Evolutionary conservation across 2,797 vertebrate species (phyloP), one percentile per base, ranked within the genome.

Genomic region (Anguilla megastoma): DNA sequence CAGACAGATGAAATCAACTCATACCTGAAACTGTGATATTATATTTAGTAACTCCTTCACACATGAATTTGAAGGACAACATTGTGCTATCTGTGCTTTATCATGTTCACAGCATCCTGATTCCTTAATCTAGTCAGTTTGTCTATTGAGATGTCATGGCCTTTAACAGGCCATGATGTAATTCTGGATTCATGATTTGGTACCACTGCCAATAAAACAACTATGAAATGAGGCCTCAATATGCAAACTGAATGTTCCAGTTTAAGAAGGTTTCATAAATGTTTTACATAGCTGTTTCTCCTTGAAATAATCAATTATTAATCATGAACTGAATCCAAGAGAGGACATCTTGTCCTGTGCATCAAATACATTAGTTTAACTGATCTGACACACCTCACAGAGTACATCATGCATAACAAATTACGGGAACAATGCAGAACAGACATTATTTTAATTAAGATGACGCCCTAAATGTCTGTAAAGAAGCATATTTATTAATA

Each of bases 231-330:
- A 54, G 63, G 86, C 82, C 88, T 89, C 80, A 52, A 80, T 79
- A 88, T 88, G 52, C 82, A 88, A 85, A 85, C 71, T 27, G 63
- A 74, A 58, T 80, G 87, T 85, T 85, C 87, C 63, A 85, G 69
- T 88, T 82, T 86, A 52, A 52, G 30, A 88, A 27, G 21, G 18
- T 50, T 79, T 79, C 84, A 74, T 82, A 79, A 54, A 56, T 88
- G 69, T 71, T 66, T 85, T 79, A 79, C 76, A 80, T 76, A 86
- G 58, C 84, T 79, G 52, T 86, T 88, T 66, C 87, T 87, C n/a
- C 3, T 45, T 52, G 87, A 21, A 84, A 87, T 50, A 48, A 87
- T 89, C 36, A 89, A 86, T 88, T 66, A 89, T 91, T 88, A 86
- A 89, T 90, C 58, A 45, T 21, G 79, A 74, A 60, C 8, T 54